These are phyloP conservation scores for Tiliacea aurago DNA, from an alignment of 2,888 invertebrate species.

Conservation along the genomic window DNA sequence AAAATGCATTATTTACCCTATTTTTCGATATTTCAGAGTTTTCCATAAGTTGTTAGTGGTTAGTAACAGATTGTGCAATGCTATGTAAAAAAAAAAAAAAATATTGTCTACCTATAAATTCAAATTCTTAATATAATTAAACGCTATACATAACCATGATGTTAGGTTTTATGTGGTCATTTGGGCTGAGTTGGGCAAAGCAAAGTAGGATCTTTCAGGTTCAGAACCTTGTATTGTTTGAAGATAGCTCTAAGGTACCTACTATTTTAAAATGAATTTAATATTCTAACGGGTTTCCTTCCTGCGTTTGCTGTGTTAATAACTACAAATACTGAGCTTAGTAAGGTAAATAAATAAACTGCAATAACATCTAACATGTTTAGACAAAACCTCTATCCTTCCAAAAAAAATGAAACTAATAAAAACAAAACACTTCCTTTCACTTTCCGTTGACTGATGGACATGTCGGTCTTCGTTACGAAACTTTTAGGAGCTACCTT, in stretches of 20 bases:
- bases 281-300: not conserved
- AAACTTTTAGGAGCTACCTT: slow-evolving; percentile 20
- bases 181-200: too few species aligned
- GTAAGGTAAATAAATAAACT: not conserved
- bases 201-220: too few species aligned
- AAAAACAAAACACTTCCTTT: slow-evolving; percentile 35
- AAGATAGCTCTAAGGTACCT: not conserved
- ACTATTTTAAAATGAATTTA: not conserved
- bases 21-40: too few species aligned
- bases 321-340: not conserved
- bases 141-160: too few species aligned
- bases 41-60: too few species aligned
- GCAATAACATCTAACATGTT: not conserved
- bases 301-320: not conserved
- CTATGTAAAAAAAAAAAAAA: too few species aligned
- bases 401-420: slow-evolving; percentile 25
- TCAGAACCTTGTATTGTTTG: too few species aligned
- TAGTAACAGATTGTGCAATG: too few species aligned
- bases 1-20: too few species aligned
- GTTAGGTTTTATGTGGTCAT: too few species aligned
- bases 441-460: slow-evolving; percentile 39
- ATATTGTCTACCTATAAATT: too few species aligned
- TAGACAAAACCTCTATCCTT: not conserved
- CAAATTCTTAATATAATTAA: too few species aligned
- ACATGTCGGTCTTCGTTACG: slow-evolving; percentile 48